These are phyloP conservation scores for Camponotus floridanus DNA, from an alignment of 1,140 invertebrate species.

Conservation along the genomic window DNA sequence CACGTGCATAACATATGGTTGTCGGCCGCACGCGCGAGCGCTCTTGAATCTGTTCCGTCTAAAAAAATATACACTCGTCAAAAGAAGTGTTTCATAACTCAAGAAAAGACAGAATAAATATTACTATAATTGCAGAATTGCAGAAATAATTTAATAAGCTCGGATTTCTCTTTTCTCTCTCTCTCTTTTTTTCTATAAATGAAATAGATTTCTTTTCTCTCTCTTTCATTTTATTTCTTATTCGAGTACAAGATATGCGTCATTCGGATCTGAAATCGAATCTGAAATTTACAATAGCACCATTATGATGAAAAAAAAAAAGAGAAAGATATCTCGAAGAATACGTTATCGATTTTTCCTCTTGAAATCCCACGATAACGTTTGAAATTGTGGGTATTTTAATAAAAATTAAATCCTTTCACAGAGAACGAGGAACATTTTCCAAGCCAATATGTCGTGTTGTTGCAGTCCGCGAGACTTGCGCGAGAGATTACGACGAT, in stretches of 20 bases:
- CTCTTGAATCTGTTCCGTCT: slow-evolving; percentile 43
- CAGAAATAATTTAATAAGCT: slow-evolving; percentile 30
- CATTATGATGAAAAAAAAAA: too few relatives aligned
- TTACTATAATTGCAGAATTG: slow-evolving; percentile 73
- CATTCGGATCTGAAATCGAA: slow-evolving; percentile 56
- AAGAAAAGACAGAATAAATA: slow-evolving; percentile 70
- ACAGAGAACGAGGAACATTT: background rate
- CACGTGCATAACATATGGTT: background rate
- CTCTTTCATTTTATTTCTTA: background rate
- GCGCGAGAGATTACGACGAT: background rate
- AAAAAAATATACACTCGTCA: slow-evolving; percentile 60
- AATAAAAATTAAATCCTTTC: background rate
- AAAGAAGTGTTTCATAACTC: slow-evolving; percentile 79
- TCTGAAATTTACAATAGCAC: slow-evolving; percentile 53
- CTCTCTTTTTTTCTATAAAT: background rate
- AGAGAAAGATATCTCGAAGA: slow-evolving; percentile 13
- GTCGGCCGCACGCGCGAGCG: background rate
- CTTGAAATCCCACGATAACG: background rate
- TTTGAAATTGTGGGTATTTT: background rate
- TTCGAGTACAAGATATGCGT: slow-evolving; percentile 37
- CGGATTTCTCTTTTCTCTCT: background rate
- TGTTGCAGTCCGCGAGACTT: background rate
- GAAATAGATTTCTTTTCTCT: background rate
- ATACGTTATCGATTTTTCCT: background rate
- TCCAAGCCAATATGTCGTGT: background rate